Evolutionary conservation across 2,113 vertebrate species (phyloP).

Genomic region (Chauna torquata): DNA sequence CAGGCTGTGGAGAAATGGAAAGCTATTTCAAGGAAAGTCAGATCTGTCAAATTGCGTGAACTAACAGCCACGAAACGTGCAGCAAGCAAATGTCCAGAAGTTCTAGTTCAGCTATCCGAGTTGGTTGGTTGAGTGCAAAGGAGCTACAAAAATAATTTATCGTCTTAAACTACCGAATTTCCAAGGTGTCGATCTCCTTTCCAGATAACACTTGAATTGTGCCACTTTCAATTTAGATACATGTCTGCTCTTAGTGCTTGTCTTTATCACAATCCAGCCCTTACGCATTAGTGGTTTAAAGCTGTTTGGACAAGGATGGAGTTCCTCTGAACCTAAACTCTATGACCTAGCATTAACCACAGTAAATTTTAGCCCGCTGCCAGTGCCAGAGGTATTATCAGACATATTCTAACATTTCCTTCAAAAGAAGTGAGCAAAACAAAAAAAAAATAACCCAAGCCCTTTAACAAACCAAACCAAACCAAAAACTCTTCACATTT

Average conservation of each 20-base stretch:
- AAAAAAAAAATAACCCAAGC: not conserved
- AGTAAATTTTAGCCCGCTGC: not conserved
- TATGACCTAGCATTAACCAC: not conserved
- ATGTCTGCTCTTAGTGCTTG: not conserved
- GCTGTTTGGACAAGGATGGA: not conserved
- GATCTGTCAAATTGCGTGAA: not conserved
- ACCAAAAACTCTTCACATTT: not conserved
- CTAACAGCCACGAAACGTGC: not conserved
- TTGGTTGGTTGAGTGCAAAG: not conserved
- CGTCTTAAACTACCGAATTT: not conserved
- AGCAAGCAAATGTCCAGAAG: not conserved
- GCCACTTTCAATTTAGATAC: not conserved
- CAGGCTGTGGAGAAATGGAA: not conserved
- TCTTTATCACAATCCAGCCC: not conserved
- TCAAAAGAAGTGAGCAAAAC: not conserved
- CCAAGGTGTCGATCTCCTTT: not conserved
- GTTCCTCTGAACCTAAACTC: not conserved
- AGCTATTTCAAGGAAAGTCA: not conserved
- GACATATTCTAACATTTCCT: not conserved
- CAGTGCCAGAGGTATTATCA: not conserved
- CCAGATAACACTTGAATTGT: not conserved
- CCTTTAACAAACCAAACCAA: not conserved
- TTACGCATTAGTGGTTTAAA: accelerated
- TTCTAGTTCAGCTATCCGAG: not conserved
- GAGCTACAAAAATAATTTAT: not conserved